phyloP scores from a whole-genome alignment of 2,797 vertebrate genomes.

The Allobates femoralis region DNA sequence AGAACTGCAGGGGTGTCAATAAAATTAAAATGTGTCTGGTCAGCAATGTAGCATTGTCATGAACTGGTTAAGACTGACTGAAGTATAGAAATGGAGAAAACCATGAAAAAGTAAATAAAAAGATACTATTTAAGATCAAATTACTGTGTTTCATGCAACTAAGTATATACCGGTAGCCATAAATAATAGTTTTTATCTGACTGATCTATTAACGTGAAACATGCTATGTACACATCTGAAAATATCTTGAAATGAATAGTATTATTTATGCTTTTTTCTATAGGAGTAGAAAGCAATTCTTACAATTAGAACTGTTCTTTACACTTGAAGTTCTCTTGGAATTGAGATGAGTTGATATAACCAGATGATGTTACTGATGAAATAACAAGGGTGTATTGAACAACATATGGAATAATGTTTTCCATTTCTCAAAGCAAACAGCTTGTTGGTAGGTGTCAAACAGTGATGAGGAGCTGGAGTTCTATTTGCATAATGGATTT shows the following conservation, averaged over 20 bases:
- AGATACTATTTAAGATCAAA: neutral
- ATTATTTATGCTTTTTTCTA: neutral
- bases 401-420: conserved; percentile 5
- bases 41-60: no score
- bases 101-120: neutral
- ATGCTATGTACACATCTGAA: no score
- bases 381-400: neutral
- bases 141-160: neutral
- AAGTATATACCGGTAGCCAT: neutral
- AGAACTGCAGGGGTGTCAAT: no score
- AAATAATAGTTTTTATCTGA: neutral
- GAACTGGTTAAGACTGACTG: no score
- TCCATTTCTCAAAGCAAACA: conserved; percentile 40
- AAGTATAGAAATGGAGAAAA: no score
- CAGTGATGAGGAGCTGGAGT: conserved; percentile 31
- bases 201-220: neutral
- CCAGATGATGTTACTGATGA: neutral
- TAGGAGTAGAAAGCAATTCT: neutral
- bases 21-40: no score
- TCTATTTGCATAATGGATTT: conserved; percentile 56
- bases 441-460: conserved; percentile 56
- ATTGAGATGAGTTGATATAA: neutral
- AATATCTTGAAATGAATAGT: neutral
- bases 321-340: neutral
- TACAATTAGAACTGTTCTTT: neutral